phyloP scores from a whole-genome alignment of 2,113 vertebrate genomes.

The Pteruthius melanotis region DNA sequence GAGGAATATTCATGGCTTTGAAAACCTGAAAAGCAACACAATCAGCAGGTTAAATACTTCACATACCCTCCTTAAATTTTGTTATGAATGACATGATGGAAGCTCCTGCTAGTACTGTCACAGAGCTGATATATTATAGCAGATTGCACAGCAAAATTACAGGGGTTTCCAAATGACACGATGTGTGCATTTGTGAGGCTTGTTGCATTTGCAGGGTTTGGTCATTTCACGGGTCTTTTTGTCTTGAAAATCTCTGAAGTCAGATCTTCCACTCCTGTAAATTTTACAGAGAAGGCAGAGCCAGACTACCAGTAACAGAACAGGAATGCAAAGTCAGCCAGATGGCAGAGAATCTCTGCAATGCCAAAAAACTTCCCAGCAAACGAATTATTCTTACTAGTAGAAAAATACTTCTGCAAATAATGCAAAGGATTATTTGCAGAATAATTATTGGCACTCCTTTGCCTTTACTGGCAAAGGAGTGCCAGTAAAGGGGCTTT shows the following conservation, averaged over 20 bases:
- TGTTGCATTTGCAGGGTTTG: not conserved
- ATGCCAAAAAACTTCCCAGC: not conserved
- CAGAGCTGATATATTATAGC: not conserved
- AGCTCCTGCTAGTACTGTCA: not conserved
- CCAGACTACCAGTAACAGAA: not conserved
- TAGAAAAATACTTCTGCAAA: not conserved
- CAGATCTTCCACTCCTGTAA: not conserved
- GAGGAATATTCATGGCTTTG: conserved; percentile 83
- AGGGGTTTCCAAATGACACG: not conserved
- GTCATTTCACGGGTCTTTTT: not conserved
- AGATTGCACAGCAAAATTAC: not conserved
- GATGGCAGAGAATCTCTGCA: not conserved
- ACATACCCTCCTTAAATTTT: not conserved
- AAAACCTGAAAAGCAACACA: conserved; percentile 75
- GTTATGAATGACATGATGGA: not conserved
- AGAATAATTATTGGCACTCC: too few relatives aligned
- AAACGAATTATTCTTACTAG: not conserved
- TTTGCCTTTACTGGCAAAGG: too few relatives aligned
- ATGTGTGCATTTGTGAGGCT: not conserved
- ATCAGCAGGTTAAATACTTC: not conserved
- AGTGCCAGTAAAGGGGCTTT: not conserved
- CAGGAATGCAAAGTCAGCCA: not conserved
- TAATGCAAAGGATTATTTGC: not conserved
- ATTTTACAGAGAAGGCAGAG: not conserved
- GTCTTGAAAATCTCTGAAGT: not conserved